Conservation (phyloP, 2,113 vertebrate genomes). For the Triplophysa tibetana region DNA sequence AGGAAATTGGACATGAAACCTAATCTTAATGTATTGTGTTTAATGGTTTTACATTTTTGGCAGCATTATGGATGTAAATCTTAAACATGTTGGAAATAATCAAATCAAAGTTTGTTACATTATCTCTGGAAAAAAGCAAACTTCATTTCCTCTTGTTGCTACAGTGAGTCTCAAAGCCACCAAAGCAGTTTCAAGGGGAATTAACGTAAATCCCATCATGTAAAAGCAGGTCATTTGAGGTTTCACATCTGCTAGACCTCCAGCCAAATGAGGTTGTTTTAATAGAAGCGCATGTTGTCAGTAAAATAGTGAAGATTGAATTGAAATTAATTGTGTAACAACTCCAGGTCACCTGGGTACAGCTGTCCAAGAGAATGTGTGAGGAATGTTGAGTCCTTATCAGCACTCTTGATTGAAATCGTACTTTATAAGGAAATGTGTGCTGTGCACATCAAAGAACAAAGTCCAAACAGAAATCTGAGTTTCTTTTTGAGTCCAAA, state of each 20-base stretch:
- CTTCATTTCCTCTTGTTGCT: background rate
- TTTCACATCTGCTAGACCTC: background rate
- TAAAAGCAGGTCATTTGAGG: background rate
- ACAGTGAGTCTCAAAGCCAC: background rate
- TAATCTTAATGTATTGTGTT: background rate
- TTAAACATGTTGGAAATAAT: background rate
- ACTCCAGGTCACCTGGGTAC: background rate
- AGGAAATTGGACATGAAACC: background rate
- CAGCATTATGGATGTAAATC: background rate
- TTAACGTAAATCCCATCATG: background rate
- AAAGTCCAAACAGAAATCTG: conserved; percentile 24
- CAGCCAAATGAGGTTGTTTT: background rate
- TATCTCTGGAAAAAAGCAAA: background rate
- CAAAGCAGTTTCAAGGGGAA: background rate
- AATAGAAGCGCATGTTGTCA: too few species aligned
- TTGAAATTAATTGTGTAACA: background rate
- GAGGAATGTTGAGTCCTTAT: background rate
- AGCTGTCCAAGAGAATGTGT: too few species aligned
- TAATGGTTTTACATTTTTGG: background rate
- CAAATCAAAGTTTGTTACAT: too few species aligned
- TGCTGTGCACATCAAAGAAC: conserved; percentile 6
- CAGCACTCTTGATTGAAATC: background rate
- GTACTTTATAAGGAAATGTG: background rate
- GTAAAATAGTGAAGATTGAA: background rate
- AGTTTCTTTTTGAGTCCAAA: background rate